Evolutionary conservation across 2,888 invertebrate genomes (phyloP).

Genomic region (Electrophaes corylata): DNA sequence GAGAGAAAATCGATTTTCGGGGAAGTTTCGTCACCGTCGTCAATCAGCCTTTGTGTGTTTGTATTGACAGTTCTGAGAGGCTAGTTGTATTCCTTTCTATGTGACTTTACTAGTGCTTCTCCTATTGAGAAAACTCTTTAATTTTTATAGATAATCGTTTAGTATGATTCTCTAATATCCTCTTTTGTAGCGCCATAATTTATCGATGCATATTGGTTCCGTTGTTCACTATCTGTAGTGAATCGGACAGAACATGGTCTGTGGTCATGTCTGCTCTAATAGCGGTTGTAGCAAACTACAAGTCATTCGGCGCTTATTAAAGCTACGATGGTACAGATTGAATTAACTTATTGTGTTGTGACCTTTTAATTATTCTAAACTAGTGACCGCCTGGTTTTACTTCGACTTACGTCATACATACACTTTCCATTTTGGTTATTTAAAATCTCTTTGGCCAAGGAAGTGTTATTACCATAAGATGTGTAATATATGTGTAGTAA

Average conservation of each 20-base stretch:
- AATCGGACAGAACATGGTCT: conserved; percentile 55
- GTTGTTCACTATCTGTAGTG: conserved; percentile 35
- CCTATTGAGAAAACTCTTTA: background rate
- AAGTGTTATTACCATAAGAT: no score
- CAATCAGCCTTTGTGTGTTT: conserved; percentile 64
- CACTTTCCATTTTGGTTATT: background rate
- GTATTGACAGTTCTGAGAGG: conserved; percentile 58
- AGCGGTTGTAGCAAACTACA: conserved; percentile 59
- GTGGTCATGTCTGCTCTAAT: conserved; percentile 52
- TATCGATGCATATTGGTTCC: conserved; percentile 19
- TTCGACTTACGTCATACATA: no score
- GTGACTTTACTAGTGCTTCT: background rate
- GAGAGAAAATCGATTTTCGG: conserved; percentile 72
- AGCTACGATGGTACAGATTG: conserved; percentile 70
- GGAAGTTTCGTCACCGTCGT: conserved; percentile 62
- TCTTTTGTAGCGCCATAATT: conserved; percentile 9
- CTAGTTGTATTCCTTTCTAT: conserved; percentile 16
- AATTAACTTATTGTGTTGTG: conserved; percentile 72
- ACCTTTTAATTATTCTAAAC: conserved; percentile 20
- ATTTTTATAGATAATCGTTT: background rate
- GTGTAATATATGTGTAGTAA: no score
- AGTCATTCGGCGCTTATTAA: conserved; percentile 79
- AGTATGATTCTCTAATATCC: background rate
- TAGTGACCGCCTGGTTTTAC: background rate
- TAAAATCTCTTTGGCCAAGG: no score